Evolutionary conservation across 92 coral and sea anemone species (phyloP).

Genomic region (Actinernus sp.): DNA sequence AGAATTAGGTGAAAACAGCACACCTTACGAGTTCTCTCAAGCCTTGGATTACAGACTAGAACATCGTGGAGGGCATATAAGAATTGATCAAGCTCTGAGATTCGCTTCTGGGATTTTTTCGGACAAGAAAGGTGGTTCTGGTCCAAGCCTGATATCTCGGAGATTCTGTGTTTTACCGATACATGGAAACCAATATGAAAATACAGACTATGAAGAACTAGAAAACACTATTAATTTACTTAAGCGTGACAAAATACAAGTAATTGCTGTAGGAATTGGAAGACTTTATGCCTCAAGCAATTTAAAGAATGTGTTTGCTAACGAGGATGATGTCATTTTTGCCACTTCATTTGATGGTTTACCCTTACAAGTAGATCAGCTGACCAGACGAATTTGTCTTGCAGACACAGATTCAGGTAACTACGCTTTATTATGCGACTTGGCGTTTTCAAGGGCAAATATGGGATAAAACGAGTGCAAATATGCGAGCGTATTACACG

Average conservation of each 20-base stretch:
- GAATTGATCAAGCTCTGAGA: neutral
- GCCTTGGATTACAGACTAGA: neutral
- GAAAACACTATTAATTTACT: neutral
- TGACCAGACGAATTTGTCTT: neutral
- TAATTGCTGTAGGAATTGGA: conserved; percentile 1
- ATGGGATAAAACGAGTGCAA: no score
- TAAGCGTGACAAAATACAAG: neutral
- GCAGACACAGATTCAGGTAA: neutral
- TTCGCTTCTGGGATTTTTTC: neutral
- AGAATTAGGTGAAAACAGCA: neutral
- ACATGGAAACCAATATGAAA: neutral
- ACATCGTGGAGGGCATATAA: neutral
- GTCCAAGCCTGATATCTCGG: neutral
- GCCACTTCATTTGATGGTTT: neutral
- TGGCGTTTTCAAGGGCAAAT: no score
- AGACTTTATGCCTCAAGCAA: neutral
- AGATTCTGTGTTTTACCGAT: neutral
- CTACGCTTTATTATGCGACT: neutral
- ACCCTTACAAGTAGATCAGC: neutral
- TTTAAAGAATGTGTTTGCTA: neutral
- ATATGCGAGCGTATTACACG: neutral
- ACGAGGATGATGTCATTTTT: neutral
- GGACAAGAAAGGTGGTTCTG: neutral
- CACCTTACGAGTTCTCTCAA: neutral
- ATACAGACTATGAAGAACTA: conserved; percentile 1